These are phyloP conservation scores for Scaptomyza hsui DNA, from an alignment of 1,140 invertebrate genomes.

Conservation along the genomic window DNA sequence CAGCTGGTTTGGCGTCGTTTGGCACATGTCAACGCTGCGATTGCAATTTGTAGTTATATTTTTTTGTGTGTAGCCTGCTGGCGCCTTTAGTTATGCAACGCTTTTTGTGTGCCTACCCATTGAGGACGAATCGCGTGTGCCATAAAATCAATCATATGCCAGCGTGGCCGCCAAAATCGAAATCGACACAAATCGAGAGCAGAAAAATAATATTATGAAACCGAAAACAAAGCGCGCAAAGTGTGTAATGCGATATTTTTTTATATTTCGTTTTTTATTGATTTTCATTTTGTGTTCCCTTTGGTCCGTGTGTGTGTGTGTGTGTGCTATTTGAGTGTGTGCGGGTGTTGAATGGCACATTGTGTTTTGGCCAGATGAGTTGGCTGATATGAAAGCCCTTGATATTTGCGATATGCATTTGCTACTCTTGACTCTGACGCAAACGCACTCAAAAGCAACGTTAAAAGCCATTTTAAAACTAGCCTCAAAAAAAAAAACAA, in stretches of 20 bases:
- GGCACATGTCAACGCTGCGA: constrained; percentile 63
- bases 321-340: constrained; percentile 2
- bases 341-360: constrained; percentile 27
- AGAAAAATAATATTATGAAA: constrained; percentile 32
- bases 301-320: not conserved
- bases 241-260: constrained; percentile 72
- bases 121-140: constrained; percentile 31
- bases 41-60: constrained; percentile 35
- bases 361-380: constrained; percentile 29
- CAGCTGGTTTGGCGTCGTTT: constrained; percentile 48
- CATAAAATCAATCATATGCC: constrained; percentile 75
- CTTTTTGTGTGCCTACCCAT: constrained; percentile 47
- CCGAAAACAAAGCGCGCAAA: constrained; percentile 60
- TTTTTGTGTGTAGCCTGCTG: constrained; percentile 12
- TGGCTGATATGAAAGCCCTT: constrained; percentile 59
- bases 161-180: constrained; percentile 58
- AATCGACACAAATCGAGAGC: constrained; percentile 49
- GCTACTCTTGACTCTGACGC: constrained; percentile 58
- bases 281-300: constrained; percentile 60
- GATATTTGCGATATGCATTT: constrained; percentile 71
- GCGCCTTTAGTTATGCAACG: constrained; percentile 69
- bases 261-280: constrained; percentile 60
- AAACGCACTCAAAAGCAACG: constrained; percentile 36
- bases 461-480: constrained; percentile 35
- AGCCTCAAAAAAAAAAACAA: not conserved